A percentile compares a stretch with the other conserved stretches of the same genome.
Evolutionary conservation across 2,113 vertebrate genomes (phyloP).

Genomic region (Alexandromys fortis): DNA sequence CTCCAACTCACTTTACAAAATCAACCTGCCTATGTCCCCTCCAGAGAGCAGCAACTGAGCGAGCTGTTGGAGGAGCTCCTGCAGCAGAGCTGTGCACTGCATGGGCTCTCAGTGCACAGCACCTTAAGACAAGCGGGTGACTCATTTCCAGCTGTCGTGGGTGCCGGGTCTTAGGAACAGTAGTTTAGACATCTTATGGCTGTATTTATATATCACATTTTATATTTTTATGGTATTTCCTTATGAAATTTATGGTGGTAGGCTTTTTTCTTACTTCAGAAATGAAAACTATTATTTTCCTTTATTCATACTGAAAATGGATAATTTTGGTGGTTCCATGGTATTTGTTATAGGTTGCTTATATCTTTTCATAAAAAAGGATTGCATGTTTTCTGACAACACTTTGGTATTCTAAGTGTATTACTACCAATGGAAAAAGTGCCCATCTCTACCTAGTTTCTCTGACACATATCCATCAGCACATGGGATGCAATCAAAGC

Average conservation of each 20-base stretch:
- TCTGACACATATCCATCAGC: slow-evolving; percentile 89
- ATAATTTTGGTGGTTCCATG: not conserved
- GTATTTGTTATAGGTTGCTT: not conserved
- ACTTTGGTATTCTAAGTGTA: not conserved
- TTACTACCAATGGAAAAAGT: not conserved
- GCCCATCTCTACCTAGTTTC: slow-evolving; percentile 81
- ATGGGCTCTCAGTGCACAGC: not conserved
- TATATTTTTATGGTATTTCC: not conserved
- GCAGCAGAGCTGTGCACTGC: not conserved
- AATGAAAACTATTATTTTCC: not conserved
- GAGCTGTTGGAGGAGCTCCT: not conserved
- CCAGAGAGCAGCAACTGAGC: not conserved
- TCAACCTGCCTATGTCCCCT: not conserved
- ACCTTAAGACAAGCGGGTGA: not conserved
- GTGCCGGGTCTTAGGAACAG: not conserved
- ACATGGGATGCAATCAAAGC: slow-evolving; percentile 92
- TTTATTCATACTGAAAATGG: not conserved
- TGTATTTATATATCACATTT: not conserved
- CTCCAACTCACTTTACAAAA: accelerated
- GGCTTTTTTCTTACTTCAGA: not conserved
- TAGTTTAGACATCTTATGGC: not conserved
- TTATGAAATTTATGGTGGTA: not conserved
- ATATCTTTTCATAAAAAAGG: not conserved
- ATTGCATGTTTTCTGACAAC: not conserved
- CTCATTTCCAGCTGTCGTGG: not conserved